Percentiles rank a stretch among this genome's conserved stretches.
These are phyloP conservation scores for Rhizoglyphus robini DNA, from an alignment of 1,140 invertebrate genomes.

Conservation along the genomic window DNA sequence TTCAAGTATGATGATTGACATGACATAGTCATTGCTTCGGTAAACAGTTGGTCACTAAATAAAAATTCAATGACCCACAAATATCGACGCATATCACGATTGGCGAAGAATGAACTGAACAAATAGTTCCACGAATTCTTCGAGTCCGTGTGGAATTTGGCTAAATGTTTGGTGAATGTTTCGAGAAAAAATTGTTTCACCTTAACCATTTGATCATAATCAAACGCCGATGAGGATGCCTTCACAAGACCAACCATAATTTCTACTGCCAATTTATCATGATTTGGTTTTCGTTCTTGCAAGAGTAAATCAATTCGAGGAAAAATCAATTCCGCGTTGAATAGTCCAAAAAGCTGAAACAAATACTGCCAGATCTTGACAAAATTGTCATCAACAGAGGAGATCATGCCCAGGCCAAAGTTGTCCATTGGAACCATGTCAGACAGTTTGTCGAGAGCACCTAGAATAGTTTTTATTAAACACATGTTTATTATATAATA, in stretches of 20 bases:
- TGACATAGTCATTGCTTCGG: not conserved
- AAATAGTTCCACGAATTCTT: not conserved
- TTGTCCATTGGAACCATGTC: not conserved
- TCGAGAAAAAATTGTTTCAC: not conserved
- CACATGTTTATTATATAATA: not conserved
- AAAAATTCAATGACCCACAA: not conserved
- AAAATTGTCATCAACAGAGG: not conserved
- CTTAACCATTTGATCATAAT: not conserved
- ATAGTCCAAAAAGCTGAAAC: not conserved
- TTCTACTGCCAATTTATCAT: not conserved
- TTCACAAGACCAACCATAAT: not conserved
- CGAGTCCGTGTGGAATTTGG: not conserved
- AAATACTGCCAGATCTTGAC: not conserved
- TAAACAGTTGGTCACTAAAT: not conserved
- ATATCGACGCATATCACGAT: not conserved
- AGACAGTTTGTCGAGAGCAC: not conserved
- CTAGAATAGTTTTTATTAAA: not conserved
- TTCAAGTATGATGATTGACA: not conserved
- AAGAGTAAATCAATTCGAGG: not conserved
- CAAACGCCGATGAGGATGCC: not conserved
- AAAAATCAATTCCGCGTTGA: not conserved
- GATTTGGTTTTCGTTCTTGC: not conserved
- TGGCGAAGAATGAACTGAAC: not conserved
- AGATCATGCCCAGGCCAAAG: not conserved
- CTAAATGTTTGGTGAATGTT: not conserved